Evolutionary conservation across 1,140 invertebrate genomes (phyloP).

Genomic region (Bombus pyrosoma): DNA sequence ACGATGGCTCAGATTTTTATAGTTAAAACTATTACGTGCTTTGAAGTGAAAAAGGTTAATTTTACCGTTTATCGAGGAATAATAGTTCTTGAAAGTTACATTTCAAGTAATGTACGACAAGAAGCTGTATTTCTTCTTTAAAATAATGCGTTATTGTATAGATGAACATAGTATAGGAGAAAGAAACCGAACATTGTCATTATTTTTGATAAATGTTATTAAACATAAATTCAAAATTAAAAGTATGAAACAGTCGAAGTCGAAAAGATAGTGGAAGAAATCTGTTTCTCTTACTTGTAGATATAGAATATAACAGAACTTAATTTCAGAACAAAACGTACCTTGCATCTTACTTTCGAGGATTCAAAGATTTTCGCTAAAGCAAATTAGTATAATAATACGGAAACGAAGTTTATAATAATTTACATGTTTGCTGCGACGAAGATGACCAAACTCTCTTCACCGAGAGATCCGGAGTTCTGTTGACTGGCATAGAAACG

Average conservation of each 20-base stretch:
- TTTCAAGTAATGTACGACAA: slow-evolving; percentile 2
- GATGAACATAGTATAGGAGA: no score
- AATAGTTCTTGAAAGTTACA: neutral
- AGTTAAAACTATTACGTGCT: neutral
- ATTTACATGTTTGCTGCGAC: no score
- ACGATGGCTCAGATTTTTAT: no score
- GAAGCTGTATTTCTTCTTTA: no score
- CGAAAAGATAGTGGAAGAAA: neutral
- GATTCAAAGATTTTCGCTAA: neutral
- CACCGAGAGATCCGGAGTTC: neutral
- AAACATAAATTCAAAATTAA: no score
- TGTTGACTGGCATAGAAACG: neutral
- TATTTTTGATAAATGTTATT: neutral
- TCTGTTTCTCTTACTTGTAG: neutral
- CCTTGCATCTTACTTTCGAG: neutral
- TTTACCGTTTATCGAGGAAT: neutral
- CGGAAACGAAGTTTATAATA: neutral
- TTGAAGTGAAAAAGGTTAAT: neutral
- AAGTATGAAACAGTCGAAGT: neutral
- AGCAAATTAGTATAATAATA: neutral
- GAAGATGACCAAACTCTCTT: neutral
- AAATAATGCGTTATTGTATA: neutral
- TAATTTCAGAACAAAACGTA: neutral
- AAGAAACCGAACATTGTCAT: neutral
- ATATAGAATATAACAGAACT: neutral